Percentiles rank a stretch among this genome's conserved stretches.
phyloP scores from a whole-genome alignment of 2,888 invertebrate genomes.

The Drosophila lutescens region DNA sequence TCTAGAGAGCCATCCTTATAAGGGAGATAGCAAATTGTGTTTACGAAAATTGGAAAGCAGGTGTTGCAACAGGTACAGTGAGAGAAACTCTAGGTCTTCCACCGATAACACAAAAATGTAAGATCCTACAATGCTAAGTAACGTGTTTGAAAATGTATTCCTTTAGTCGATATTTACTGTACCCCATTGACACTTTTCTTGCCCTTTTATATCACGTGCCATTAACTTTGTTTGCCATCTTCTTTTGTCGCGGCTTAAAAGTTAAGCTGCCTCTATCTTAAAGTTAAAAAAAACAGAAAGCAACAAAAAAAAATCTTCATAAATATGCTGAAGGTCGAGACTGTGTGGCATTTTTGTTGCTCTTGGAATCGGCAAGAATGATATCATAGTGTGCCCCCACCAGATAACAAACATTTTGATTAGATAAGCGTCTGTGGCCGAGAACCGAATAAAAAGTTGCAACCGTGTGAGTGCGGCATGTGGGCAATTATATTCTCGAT shows the following conservation, averaged over 20 bases:
- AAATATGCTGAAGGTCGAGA: conserved; percentile 73
- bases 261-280: conserved; percentile 22
- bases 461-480: conserved; percentile 24
- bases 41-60: conserved; percentile 16
- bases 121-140: too few species aligned
- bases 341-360: conserved; percentile 39
- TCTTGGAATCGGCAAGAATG: conserved; percentile 49
- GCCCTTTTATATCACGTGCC: conserved; percentile 41
- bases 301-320: conserved; percentile 49
- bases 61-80: conserved; percentile 11
- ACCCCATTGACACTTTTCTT: conserved; percentile 10
- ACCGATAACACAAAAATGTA: too few species aligned
- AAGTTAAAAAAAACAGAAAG: conserved; percentile 21
- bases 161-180: conserved; percentile 3
- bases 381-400: conserved; percentile 60
- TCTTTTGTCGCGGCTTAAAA: conserved; percentile 21
- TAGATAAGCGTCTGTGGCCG: conserved; percentile 57
- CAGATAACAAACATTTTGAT: conserved; percentile 70
- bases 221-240: conserved; percentile 22
- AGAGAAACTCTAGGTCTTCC: background rate
- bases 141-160: background rate
- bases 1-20: conserved; percentile 6
- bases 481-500: conserved; percentile 27
- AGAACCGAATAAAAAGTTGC: conserved; percentile 26
- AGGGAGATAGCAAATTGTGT: conserved; percentile 15